Percentiles rank a stretch among this genome's conserved stretches.
Evolutionary conservation across 1,140 invertebrate genomes (phyloP).

Genomic region (Triops longicaudatus): DNA sequence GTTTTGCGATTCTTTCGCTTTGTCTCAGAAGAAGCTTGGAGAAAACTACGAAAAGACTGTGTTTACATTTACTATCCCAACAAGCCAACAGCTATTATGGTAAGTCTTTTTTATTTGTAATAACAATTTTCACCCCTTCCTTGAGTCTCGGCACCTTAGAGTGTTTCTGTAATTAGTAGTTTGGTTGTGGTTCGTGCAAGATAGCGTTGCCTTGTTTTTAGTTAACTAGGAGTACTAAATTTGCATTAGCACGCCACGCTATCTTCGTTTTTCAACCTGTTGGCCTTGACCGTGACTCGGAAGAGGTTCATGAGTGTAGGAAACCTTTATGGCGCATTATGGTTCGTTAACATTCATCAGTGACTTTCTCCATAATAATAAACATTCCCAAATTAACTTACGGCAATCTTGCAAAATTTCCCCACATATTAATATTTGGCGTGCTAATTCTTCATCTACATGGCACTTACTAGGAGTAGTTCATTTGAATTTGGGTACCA

Average conservation of each 20-base stretch:
- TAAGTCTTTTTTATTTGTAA: background rate
- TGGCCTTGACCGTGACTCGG: background rate
- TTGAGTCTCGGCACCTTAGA: background rate
- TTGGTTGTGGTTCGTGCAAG: background rate
- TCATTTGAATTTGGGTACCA: no score
- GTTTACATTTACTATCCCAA: no score
- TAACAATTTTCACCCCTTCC: background rate
- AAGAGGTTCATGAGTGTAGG: background rate
- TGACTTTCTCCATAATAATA: background rate
- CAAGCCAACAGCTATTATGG: background rate
- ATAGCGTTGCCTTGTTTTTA: background rate
- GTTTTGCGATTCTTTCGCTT: background rate
- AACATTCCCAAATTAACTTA: no score
- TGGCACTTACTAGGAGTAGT: no score
- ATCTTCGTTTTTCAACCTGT: conserved; percentile 7
- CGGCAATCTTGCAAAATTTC: no score
- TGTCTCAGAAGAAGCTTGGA: no score
- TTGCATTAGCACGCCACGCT: background rate
- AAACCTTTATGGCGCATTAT: background rate
- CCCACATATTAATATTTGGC: no score
- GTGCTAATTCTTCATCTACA: no score
- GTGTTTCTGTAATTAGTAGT: background rate
- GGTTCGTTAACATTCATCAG: background rate
- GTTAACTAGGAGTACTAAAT: background rate
- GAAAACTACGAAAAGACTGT: no score